phyloP scores from a whole-genome alignment of 1,140 invertebrate species.

The Dryas iulia region DNA sequence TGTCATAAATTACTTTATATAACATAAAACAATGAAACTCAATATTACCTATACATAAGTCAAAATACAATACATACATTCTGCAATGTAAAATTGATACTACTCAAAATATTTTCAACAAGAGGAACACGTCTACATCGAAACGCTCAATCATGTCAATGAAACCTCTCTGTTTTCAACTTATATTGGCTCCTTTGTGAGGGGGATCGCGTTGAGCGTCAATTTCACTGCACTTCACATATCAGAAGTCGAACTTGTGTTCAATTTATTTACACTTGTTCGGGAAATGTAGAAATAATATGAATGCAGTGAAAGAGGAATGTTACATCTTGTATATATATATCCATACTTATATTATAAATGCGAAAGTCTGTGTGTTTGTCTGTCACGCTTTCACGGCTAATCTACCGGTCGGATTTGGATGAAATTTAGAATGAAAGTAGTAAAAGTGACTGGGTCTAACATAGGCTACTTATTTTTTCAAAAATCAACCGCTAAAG shows the following conservation, averaged over 20 bases:
- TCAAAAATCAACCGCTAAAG: too few species aligned
- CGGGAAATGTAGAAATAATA: neutral
- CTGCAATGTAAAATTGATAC: too few species aligned
- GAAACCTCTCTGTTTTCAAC: conserved; percentile 18
- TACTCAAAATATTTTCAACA: neutral
- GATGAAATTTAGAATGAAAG: too few species aligned
- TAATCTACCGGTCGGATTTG: too few species aligned
- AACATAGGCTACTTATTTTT: too few species aligned
- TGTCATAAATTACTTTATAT: neutral
- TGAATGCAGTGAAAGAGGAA: neutral
- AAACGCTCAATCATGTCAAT: conserved; percentile 12
- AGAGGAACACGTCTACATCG: neutral
- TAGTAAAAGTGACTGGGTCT: too few species aligned
- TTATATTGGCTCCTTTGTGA: conserved; percentile 18
- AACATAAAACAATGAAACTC: neutral
- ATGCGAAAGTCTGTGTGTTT: too few species aligned
- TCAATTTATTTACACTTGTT: conserved; percentile 11
- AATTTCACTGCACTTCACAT: conserved; percentile 23
- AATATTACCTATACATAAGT: neutral
- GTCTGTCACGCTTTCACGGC: too few species aligned
- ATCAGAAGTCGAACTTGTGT: conserved; percentile 12
- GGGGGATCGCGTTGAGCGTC: conserved; percentile 13
- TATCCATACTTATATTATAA: too few species aligned
- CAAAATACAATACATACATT: too few species aligned
- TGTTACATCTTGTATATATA: neutral